Evolutionary conservation across 2,888 invertebrate genomes (phyloP).

Genomic region (Himalopsyche kuldschensis): DNA sequence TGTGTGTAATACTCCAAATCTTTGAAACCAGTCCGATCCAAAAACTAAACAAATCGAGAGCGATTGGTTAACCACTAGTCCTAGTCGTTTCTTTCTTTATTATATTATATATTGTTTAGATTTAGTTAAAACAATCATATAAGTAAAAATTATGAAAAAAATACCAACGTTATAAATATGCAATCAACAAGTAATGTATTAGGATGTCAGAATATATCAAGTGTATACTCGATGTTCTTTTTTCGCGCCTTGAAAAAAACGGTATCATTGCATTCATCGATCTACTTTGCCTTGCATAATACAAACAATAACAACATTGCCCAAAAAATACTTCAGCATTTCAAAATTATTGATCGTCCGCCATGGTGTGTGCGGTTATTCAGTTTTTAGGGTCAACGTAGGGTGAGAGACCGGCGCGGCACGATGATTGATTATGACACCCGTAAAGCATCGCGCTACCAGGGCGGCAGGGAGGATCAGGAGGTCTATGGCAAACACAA

Average conservation of each 20-base stretch:
- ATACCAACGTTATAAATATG: no score
- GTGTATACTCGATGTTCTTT: background rate
- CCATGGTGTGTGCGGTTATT: background rate
- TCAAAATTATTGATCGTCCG: background rate
- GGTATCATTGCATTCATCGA: background rate
- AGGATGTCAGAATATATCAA: background rate
- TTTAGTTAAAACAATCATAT: no score
- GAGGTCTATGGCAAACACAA: background rate
- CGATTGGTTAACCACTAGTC: no score
- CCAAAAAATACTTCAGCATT: background rate
- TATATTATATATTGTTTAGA: no score
- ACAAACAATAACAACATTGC: background rate
- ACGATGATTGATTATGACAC: slow-evolving; percentile 37
- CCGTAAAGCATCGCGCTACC: slow-evolving; percentile 14
- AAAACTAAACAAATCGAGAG: no score
- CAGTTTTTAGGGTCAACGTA: slow-evolving; percentile 22
- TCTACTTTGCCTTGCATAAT: background rate
- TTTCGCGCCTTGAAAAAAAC: background rate
- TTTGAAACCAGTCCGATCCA: no score
- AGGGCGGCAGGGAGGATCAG: slow-evolving; percentile 11
- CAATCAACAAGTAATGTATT: background rate
- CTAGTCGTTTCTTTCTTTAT: no score
- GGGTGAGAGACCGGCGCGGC: slow-evolving; percentile 18
- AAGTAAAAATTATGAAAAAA: no score
- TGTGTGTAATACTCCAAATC: no score